Conservation (phyloP, 2,113 vertebrate species). For the Marmota monax region DNA sequence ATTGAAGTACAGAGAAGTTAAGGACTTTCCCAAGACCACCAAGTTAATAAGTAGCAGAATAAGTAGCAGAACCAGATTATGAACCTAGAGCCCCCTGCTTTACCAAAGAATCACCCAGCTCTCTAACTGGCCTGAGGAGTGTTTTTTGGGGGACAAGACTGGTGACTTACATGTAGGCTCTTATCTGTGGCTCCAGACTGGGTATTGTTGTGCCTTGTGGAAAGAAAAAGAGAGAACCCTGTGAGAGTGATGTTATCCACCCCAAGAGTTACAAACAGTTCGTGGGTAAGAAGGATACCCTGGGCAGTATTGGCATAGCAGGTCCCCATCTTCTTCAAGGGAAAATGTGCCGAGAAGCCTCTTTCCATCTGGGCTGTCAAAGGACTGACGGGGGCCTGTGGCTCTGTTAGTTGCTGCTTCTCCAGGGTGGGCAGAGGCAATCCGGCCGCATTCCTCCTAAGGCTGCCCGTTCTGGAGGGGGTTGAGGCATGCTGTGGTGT, state of each 20-base stretch:
- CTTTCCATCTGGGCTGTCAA: not conserved
- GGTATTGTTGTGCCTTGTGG: not conserved
- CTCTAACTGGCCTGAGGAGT: not conserved
- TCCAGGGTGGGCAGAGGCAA: not conserved
- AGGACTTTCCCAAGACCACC: not conserved
- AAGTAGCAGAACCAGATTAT: not conserved
- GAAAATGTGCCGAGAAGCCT: not conserved
- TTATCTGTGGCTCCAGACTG: not conserved
- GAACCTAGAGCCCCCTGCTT: not conserved
- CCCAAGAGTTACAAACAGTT: not conserved
- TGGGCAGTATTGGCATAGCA: not conserved
- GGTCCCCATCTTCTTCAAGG: too few relatives aligned
- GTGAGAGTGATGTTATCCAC: not conserved
- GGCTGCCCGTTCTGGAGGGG: not conserved
- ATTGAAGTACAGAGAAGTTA: not conserved
- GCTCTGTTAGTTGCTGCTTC: not conserved
- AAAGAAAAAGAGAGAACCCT: constrained; percentile 18
- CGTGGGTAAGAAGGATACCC: not conserved
- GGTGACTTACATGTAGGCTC: not conserved
- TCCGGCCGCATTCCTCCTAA: not conserved
- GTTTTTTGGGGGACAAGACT: not conserved
- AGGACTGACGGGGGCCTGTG: not conserved
- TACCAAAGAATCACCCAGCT: not conserved
- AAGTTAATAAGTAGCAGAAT: not conserved
- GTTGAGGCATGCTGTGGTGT: not conserved